Base-by-base conservation (phyloP, 64 coral and sea anemone genomes). In the Hydrozoanthus tunicans region DNA sequence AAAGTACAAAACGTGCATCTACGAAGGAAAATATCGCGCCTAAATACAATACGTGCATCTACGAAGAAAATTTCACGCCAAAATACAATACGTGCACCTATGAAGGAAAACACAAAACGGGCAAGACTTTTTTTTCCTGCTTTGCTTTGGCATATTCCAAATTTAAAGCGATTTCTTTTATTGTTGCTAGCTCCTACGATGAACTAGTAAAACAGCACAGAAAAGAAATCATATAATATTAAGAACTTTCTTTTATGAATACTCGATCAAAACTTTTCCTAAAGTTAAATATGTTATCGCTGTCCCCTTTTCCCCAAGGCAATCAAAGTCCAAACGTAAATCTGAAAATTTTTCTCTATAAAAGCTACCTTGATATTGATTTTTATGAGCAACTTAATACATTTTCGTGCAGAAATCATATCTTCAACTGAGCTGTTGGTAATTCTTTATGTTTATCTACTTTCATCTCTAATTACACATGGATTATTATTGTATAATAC, bases 391-490 rank as follows among this genome's bases (percentile, higher is more conserved):
- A 60, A 60, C 20, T 74, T 58, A 72, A 27, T 76, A 76, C 13
- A 52, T 51, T 76, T 53, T 51, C 7, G 53, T 76, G 72, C 32
- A 4, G 26, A 9, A 76, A 52, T 76, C 6, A 43, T 5, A 3
- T 51, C 32, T 43, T 61, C n/a, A 26, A 59, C 56, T 61, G 23
- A 80, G 26, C 6, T 11, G 5, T 24, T 13, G 23, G 15, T 80
- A 25, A 60, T 13, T 61, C 53, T 20, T 61, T 17, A 58, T 9
- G 8, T 25, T 61, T 59, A 57, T 59, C 56, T 25, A 59, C 9
- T 73, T 73, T 74, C 57, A 25, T 69, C 62, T 59, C 51, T 70
- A 86, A n/a, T 27, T 57, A 86, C n/a, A 59, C 11, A 12, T 86
- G 11, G 5, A 73, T 59, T 3, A 53, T 17, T 59, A 59, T 74